phyloP scores from a whole-genome alignment of 2,888 invertebrate genomes.

The Tiliacea aurago region DNA sequence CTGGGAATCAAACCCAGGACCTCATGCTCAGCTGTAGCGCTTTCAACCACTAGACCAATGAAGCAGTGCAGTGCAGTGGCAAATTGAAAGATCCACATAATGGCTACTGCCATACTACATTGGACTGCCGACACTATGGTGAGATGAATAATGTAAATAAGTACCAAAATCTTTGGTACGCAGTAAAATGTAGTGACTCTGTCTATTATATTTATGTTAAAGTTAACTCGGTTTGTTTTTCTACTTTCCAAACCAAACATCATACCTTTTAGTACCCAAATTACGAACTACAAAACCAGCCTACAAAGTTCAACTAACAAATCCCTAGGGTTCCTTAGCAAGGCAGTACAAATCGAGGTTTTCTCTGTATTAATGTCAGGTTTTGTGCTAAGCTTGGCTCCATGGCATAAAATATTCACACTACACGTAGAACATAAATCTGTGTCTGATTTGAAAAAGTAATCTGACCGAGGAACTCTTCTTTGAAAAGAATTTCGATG shows the following conservation, averaged over 20 bases:
- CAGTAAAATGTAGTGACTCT: too few species aligned
- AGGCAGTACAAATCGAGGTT: constrained; percentile 25
- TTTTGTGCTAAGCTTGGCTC: constrained; percentile 19
- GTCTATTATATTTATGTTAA: too few species aligned
- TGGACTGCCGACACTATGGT: too few species aligned
- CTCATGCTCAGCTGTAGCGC: too few species aligned
- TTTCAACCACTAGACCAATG: too few species aligned
- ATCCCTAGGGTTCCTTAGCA: constrained; percentile 14
- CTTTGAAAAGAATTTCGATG: background rate
- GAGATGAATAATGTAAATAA: too few species aligned
- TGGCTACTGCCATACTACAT: too few species aligned
- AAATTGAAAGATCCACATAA: too few species aligned
- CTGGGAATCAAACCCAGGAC: too few species aligned
- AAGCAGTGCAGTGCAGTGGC: too few species aligned
- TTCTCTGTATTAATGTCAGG: constrained; percentile 22
- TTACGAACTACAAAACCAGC: background rate
- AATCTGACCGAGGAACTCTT: background rate
- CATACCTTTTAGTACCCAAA: background rate
- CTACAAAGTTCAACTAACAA: background rate
- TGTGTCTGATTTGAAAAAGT: constrained; percentile 40
- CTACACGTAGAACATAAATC: constrained; percentile 51
- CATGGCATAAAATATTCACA: constrained; percentile 51
- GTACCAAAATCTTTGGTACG: too few species aligned
- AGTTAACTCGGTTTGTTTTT: too few species aligned
- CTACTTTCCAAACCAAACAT: background rate